Base-by-base conservation (phyloP, 2,113 vertebrate species). In the Antigone vipio region DNA sequence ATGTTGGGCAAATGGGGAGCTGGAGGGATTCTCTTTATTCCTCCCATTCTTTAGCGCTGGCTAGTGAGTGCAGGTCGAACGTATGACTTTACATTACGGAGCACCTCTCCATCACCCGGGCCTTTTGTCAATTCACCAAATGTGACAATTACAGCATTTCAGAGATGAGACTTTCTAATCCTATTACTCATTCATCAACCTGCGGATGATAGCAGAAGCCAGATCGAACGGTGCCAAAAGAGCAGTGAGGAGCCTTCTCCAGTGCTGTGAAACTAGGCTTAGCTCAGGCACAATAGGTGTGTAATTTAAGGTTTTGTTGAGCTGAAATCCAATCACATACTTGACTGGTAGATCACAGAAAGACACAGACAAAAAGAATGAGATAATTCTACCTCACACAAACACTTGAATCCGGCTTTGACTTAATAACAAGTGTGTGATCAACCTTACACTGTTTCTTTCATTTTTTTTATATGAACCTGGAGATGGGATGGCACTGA, bases 291-390 rank as follows among this genome's bases (percentile, higher is more conserved):
- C 99, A 99, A 99, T 99, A 99, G 98, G 99, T 99, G 99, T 99
- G 99, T 99, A 99, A 99, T 99, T 99, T 99, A 99, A 99, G 99
- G 98, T 99, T 99, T 99, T 99, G 99, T 99, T 99, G 98, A 99
- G 98, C 98, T 97, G 97, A 99, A 99, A 99, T 99, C 99, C 99
- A 99, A 99, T 99, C 99, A 99, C 98, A 99, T 99, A 99, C 99
- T 99, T 99, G 99, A 99, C 98, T 99, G 99, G 98, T 99, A 98
- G 98, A 99, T 99, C 98, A 99, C 98, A 99, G 98, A 99, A 98
- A 98, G 98, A 98, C 98, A 98, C 98, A 97, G 98, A 98, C 98
- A 98, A 94, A 98, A 97, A 98, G 98, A 98, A 98, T 98, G 98
- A 98, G 98, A 98, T 98, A 98, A 98, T 98, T 98, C 98, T 98